Evolutionary conservation across 1,140 invertebrate genomes (phyloP).

Genomic region (Musca vetustissima): DNA sequence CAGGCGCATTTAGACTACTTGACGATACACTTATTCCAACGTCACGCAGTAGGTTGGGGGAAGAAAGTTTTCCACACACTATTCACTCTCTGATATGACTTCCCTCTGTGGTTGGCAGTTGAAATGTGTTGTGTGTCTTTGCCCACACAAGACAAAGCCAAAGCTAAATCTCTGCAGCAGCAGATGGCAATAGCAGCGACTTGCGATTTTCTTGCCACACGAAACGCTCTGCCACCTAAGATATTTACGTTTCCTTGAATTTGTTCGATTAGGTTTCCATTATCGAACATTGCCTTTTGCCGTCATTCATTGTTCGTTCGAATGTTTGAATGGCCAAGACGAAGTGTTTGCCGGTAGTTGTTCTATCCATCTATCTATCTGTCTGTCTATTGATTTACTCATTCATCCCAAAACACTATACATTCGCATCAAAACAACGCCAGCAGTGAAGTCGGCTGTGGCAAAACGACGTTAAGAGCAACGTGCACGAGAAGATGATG

Average conservation of each 20-base stretch:
- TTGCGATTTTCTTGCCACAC: too few species aligned
- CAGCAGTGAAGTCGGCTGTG: too few species aligned
- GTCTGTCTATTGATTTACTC: neutral
- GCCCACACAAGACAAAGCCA: too few species aligned
- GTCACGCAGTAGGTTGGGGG: neutral
- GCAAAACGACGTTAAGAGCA: too few species aligned
- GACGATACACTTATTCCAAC: neutral
- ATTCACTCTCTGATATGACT: neutral
- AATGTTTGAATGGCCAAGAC: neutral
- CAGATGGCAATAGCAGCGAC: too few species aligned
- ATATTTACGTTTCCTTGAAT: neutral
- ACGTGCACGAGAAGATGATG: neutral
- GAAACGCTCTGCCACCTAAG: too few species aligned
- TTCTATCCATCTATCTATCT: neutral
- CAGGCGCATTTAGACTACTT: neutral
- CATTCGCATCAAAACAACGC: too few species aligned
- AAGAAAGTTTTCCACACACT: slow-evolving; percentile 14
- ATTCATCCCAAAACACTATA: too few species aligned
- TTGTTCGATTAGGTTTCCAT: neutral
- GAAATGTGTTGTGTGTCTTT: too few species aligned
- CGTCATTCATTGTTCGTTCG: neutral
- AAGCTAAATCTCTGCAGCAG: too few species aligned
- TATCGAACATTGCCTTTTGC: neutral
- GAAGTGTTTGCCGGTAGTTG: neutral
- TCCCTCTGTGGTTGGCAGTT: too few species aligned